phyloP scores from a whole-genome alignment of 2,888 invertebrate species.

The Cybosia mesomella region DNA sequence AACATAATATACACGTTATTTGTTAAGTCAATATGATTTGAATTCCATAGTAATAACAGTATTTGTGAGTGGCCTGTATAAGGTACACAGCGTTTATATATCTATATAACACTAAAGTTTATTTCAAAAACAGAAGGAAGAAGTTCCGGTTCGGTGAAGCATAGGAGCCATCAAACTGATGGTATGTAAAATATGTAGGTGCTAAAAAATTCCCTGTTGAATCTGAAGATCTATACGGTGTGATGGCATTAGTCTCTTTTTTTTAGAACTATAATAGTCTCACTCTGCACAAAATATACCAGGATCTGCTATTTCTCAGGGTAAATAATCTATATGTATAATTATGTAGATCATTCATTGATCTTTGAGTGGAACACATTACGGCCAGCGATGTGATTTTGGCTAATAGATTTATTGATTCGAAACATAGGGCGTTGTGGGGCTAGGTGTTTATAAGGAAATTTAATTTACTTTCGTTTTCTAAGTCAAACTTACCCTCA shows the following conservation, averaged over 20 bases:
- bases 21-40: too few species aligned
- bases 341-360: background rate
- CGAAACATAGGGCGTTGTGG: slow-evolving; percentile 1
- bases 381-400: background rate
- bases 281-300: background rate
- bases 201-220: too few species aligned
- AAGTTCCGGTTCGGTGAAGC: too few species aligned
- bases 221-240: background rate
- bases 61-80: too few species aligned
- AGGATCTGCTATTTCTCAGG: background rate
- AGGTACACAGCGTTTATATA: too few species aligned
- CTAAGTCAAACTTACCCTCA: slow-evolving; percentile 11
- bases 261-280: background rate
- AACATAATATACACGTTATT: too few species aligned
- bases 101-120: too few species aligned
- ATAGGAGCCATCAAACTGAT: too few species aligned
- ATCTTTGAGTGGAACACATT: background rate
- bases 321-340: too few species aligned
- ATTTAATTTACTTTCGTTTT: slow-evolving; percentile 7
- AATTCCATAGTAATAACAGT: too few species aligned
- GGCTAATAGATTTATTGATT: background rate
- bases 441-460: slow-evolving; percentile 8
- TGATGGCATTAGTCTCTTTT: background rate
- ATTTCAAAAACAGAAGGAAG: too few species aligned
- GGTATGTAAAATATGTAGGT: too few species aligned